These are phyloP conservation scores for Pharmacophagus antenor DNA, from an alignment of 2,888 invertebrate species.

Conservation along the genomic window DNA sequence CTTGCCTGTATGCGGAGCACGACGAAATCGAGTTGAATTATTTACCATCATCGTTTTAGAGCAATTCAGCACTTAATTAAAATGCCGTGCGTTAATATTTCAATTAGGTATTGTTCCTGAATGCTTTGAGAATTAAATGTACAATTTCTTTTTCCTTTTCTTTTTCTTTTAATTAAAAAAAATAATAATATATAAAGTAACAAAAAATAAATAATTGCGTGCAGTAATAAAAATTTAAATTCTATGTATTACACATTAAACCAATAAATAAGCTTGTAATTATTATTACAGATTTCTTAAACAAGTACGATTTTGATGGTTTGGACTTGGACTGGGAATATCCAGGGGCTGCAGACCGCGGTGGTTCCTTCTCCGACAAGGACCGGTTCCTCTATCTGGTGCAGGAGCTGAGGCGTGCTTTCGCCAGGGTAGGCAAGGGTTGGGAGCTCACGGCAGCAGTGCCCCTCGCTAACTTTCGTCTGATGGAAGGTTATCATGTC, in stretches of 20 bases:
- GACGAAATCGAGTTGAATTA: slow-evolving; percentile 21
- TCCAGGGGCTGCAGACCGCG: slow-evolving; percentile 92
- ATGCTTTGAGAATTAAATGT: neutral
- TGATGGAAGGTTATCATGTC: slow-evolving; percentile 95
- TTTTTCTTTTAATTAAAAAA: too few relatives aligned
- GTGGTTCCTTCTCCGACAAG: slow-evolving; percentile 91
- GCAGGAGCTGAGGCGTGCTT: slow-evolving; percentile 89
- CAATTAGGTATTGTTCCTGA: slow-evolving; percentile 14
- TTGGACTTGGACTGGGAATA: slow-evolving; percentile 96
- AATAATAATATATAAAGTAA: too few relatives aligned
- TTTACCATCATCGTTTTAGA: slow-evolving; percentile 24
- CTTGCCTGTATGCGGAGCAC: slow-evolving; percentile 16
- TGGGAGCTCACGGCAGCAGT: slow-evolving; percentile 96
- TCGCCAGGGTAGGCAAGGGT: slow-evolving; percentile 85
- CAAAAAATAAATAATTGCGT: too few relatives aligned
- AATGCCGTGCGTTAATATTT: slow-evolving; percentile 17
- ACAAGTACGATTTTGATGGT: slow-evolving; percentile 90
- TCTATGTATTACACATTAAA: too few relatives aligned
- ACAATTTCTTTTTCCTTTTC: too few relatives aligned
- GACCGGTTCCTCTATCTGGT: slow-evolving; percentile 90
- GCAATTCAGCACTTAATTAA: slow-evolving; percentile 19
- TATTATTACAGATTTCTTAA: slow-evolving; percentile 82
- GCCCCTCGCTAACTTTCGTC: slow-evolving; percentile 91
- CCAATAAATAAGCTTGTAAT: too few relatives aligned
- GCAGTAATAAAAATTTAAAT: too few relatives aligned